Conservation (phyloP, 2,113 vertebrate species). For the Polypterus senegalus region DNA sequence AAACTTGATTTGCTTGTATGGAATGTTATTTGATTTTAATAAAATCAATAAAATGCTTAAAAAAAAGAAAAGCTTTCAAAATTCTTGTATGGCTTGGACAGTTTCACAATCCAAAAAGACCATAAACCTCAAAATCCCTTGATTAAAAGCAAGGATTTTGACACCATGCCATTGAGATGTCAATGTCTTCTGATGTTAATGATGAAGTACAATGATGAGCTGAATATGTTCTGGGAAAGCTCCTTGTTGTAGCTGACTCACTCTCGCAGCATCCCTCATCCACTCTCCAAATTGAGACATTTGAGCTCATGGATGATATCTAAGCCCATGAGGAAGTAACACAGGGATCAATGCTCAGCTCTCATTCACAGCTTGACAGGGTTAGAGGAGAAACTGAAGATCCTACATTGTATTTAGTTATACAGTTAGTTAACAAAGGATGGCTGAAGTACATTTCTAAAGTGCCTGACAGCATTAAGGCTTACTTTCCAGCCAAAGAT, state of each 20-base stretch:
- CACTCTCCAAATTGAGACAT: background rate
- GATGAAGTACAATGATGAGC: constrained; percentile 14
- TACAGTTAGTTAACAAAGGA: constrained; percentile 1
- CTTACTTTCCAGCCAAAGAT: background rate
- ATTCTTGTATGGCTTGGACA: constrained; percentile 10
- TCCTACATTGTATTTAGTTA: background rate
- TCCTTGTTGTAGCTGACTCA: constrained; percentile 1
- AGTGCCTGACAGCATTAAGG: background rate
- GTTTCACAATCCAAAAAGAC: constrained; percentile 6
- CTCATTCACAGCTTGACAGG: constrained; percentile 1
- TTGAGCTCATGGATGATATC: constrained; percentile 3
- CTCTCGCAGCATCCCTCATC: constrained; percentile 3
- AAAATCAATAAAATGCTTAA: too few relatives aligned
- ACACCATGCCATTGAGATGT: constrained; percentile 11
- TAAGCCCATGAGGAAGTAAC: background rate
- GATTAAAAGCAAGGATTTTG: constrained; percentile 12
- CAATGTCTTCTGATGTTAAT: constrained; percentile 11
- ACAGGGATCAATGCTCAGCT: background rate
- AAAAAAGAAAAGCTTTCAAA: too few relatives aligned
- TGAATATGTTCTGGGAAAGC: constrained; percentile 3
- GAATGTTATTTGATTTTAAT: too few relatives aligned
- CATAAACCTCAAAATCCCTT: constrained; percentile 14
- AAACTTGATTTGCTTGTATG: too few relatives aligned
- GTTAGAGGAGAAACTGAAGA: background rate
- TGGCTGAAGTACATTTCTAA: background rate